Evolutionary conservation across 1,140 invertebrate genomes (phyloP).

Genomic region (Cydia strobilella): DNA sequence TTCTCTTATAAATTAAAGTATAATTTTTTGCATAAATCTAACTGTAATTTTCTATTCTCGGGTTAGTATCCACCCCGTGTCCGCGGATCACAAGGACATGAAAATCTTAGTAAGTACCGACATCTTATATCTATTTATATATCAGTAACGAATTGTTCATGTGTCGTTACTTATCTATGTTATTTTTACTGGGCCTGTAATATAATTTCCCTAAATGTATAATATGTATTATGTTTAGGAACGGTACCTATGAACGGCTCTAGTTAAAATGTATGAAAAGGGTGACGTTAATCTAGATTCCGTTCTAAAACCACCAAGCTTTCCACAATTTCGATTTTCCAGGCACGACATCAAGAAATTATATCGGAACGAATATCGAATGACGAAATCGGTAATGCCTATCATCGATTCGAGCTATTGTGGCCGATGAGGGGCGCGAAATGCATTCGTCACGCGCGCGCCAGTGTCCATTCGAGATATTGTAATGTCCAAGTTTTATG

Average conservation of each 20-base stretch:
- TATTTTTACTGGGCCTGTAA: too few relatives aligned
- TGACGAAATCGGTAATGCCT: constrained; percentile 71
- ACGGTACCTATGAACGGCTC: too few relatives aligned
- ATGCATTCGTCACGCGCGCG: constrained; percentile 64
- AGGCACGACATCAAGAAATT: constrained; percentile 60
- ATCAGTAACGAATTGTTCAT: constrained; percentile 33
- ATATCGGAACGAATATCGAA: constrained; percentile 74
- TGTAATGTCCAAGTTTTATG: constrained; percentile 24
- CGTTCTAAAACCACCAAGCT: not conserved
- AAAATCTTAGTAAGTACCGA: constrained; percentile 78
- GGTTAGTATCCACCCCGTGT: constrained; percentile 78
- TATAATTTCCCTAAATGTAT: too few relatives aligned
- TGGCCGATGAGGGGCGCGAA: constrained; percentile 59
- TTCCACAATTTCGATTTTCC: constrained; percentile 45
- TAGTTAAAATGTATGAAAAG: too few relatives aligned
- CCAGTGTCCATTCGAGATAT: constrained; percentile 22
- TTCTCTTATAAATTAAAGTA: too few relatives aligned
- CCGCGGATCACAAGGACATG: constrained; percentile 77
- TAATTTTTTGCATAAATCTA: not conserved
- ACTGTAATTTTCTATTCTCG: constrained; percentile 49
- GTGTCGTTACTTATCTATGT: not conserved
- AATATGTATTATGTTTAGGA: too few relatives aligned
- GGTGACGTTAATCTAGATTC: not conserved
- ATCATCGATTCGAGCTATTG: constrained; percentile 61
- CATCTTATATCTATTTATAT: constrained; percentile 48